phyloP scores from a whole-genome alignment of 2,888 invertebrate genomes.

The Epistrophe eligans region DNA sequence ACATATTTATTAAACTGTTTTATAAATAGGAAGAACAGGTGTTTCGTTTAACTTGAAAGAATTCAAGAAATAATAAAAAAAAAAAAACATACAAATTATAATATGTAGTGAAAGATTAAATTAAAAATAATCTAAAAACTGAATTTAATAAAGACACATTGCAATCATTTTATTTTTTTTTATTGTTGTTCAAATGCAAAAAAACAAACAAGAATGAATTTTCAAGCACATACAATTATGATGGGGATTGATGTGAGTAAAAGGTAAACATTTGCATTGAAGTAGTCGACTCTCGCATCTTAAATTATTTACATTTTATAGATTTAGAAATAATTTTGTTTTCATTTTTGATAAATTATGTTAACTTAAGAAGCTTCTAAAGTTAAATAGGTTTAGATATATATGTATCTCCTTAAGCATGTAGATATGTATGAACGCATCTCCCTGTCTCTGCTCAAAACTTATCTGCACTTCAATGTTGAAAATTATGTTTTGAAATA shows the following conservation, averaged over 20 bases:
- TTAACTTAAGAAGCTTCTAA: neutral
- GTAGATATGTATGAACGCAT: too few relatives aligned
- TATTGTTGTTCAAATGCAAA: neutral
- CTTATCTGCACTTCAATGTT: neutral
- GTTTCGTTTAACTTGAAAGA: neutral
- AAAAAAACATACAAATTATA: neutral
- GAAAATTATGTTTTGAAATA: neutral
- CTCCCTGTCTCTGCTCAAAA: neutral
- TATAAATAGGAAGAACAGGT: constrained; percentile 3
- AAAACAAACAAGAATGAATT: neutral
- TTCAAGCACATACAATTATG: neutral
- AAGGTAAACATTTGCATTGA: neutral
- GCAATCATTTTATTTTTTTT: neutral
- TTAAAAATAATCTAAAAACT: neutral
- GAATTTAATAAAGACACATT: neutral
- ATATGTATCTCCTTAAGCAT: neutral
- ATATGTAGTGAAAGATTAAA: neutral
- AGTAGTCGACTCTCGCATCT: neutral
- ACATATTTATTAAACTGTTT: neutral
- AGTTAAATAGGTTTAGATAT: neutral
- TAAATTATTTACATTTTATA: neutral
- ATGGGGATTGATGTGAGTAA: neutral
- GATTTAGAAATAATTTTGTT: constrained; percentile 4
- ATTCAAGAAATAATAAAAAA: neutral
- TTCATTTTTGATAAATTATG: neutral